phyloP scores from a whole-genome alignment of 2,888 invertebrate genomes.

The Aradus depressus region DNA sequence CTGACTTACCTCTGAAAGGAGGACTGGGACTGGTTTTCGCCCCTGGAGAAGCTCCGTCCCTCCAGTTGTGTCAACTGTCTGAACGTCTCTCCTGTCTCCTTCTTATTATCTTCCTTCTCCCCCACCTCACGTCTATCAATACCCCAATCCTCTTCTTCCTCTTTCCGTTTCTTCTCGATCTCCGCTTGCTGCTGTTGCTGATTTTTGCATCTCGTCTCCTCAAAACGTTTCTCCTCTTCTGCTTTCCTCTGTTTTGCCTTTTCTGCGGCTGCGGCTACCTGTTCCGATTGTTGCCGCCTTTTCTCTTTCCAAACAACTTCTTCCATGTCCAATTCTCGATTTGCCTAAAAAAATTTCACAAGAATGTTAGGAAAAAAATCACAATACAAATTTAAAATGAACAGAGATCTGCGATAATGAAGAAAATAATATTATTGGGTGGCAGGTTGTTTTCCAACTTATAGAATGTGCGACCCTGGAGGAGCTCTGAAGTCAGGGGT shows the following conservation, averaged over 20 bases:
- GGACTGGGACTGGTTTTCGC: constrained; percentile 4
- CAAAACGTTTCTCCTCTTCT: constrained; percentile 72
- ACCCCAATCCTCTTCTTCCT: constrained; percentile 35
- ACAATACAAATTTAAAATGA: no score
- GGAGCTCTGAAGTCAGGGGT: no score
- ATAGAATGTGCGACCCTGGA: no score
- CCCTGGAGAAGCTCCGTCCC: constrained; percentile 3
- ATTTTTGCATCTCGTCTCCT: constrained; percentile 41
- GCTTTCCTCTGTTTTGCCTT: constrained; percentile 75
- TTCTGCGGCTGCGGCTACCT: constrained; percentile 67
- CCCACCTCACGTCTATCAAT: constrained; percentile 17
- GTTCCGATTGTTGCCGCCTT: constrained; percentile 54
- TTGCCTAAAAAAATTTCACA: no score
- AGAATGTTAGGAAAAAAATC: no score
- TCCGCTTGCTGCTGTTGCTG: constrained; percentile 11
- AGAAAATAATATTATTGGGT: not conserved
- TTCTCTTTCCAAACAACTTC: constrained; percentile 59
- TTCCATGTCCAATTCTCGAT: constrained; percentile 39
- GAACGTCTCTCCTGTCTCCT: constrained; percentile 20
- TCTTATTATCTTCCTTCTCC: constrained; percentile 21
- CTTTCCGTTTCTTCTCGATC: constrained; percentile 43
- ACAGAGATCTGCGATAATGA: constrained; percentile 6
- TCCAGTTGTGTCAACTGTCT: constrained; percentile 38
- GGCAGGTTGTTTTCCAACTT: no score
- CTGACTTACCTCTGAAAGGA: constrained; percentile 2